phyloP scores from a whole-genome alignment of 2,113 vertebrate genomes.

The Chamaetylas fuelleborni region DNA sequence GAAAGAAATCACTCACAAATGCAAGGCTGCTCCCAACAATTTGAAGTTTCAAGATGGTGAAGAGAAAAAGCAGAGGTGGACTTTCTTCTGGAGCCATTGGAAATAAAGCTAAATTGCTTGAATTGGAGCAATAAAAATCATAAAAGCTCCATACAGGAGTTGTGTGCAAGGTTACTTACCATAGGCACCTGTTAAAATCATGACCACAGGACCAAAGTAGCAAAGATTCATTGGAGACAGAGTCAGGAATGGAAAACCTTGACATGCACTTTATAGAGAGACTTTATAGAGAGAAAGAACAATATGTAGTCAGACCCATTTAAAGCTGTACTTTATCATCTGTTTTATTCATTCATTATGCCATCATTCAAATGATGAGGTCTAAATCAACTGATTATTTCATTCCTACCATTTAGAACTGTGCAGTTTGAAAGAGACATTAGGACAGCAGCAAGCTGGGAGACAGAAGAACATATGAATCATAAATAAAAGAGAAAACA shows the following conservation, averaged over 20 bases:
- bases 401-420: not conserved
- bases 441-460: not conserved
- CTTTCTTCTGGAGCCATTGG: not conserved
- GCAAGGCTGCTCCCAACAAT: not conserved
- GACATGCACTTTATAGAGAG: accelerated
- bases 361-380: not conserved
- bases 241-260: not conserved
- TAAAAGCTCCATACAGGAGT: not conserved
- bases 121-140: not conserved
- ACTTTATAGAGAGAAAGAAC: not conserved
- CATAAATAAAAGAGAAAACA: not conserved
- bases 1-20: not conserved
- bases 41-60: not conserved
- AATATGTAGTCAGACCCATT: not conserved
- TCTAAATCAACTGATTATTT: not conserved
- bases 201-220: not conserved
- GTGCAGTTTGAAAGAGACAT: not conserved
- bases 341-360: not conserved
- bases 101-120: not conserved
- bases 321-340: not conserved
- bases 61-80: not conserved
- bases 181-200: not conserved
- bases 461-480: not conserved
- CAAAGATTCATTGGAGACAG: not conserved
- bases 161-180: not conserved